A percentile compares a stretch with the other conserved stretches of the same genome.
These are phyloP conservation scores for Coleophora flavipennella DNA, from an alignment of 2,888 invertebrate genomes.

Conservation along the genomic window DNA sequence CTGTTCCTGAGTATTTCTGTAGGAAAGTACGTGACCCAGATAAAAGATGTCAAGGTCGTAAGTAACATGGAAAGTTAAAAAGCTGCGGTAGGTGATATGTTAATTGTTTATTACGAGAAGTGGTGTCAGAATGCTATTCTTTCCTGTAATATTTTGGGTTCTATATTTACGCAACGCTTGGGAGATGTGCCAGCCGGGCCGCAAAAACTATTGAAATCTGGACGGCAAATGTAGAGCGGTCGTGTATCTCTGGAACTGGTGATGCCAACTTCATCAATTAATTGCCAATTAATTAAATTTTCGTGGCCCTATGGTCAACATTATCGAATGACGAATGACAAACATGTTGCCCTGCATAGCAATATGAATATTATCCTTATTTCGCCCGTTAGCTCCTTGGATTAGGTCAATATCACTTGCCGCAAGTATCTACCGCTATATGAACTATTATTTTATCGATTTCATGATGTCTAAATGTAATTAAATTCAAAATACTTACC, in stretches of 20 bases:
- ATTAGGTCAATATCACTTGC: too few species aligned
- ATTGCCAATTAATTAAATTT: too few species aligned
- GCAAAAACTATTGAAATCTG: slow-evolving; percentile 25
- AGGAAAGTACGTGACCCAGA: slow-evolving; percentile 14
- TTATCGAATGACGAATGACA: too few species aligned
- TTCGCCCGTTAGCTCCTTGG: too few species aligned
- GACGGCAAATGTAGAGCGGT: slow-evolving; percentile 11
- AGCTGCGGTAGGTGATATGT: slow-evolving; percentile 3
- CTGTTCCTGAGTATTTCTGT: too few species aligned
- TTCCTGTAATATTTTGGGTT: slow-evolving; percentile 49
- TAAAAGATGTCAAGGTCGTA: slow-evolving; percentile 17
- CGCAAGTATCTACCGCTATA: too few species aligned
- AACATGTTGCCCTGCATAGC: too few species aligned
- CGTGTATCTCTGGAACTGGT: neutral
- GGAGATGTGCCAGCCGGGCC: slow-evolving; percentile 56
- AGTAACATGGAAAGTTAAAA: slow-evolving; percentile 2
- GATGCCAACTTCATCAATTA: neutral
- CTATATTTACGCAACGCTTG: slow-evolving; percentile 53
- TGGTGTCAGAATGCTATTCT: slow-evolving; percentile 38
- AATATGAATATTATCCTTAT: too few species aligned
- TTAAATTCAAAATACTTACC: too few species aligned
- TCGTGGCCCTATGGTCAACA: too few species aligned
- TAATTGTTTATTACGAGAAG: slow-evolving; percentile 25
- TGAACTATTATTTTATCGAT: too few species aligned
- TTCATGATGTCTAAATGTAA: too few species aligned